These are phyloP conservation scores for Drosophila fulvimacula DNA, from an alignment of 2,888 invertebrate genomes.

Conservation along the genomic window DNA sequence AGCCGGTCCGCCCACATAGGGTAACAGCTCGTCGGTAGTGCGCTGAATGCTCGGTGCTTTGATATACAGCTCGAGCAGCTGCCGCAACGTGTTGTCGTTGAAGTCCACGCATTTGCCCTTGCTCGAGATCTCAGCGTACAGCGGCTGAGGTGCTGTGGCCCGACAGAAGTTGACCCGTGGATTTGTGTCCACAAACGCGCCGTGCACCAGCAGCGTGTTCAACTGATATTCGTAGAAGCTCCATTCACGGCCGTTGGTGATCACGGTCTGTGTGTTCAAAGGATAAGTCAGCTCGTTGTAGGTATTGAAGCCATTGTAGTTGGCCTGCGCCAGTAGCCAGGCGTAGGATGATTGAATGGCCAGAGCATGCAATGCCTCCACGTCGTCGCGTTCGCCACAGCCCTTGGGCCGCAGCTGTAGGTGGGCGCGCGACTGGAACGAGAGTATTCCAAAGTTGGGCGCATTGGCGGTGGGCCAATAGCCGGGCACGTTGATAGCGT, in stretches of 20 bases:
- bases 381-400: conserved; percentile 86
- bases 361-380: conserved; percentile 89
- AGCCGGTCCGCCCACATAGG: conserved; percentile 87
- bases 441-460: conserved; percentile 91
- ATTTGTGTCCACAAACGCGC: conserved; percentile 88
- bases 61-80: conserved; percentile 90
- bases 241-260: conserved; percentile 95
- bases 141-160: conserved; percentile 89
- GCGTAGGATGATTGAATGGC: conserved; percentile 92
- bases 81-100: conserved; percentile 91
- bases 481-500: conserved; percentile 91
- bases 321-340: conserved; percentile 92
- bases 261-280: conserved; percentile 92
- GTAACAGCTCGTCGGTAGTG: conserved; percentile 88
- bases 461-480: conserved; percentile 92
- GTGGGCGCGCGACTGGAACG: conserved; percentile 89
- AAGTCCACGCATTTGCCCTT: conserved; percentile 89
- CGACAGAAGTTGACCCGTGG: conserved; percentile 92
- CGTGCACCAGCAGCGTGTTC: conserved; percentile 91
- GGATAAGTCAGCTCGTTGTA: conserved; percentile 97
- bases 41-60: conserved; percentile 88
- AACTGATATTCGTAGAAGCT: conserved; percentile 96
- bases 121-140: conserved; percentile 90
- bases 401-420: conserved; percentile 85
- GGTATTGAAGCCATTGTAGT: conserved; percentile 94